Evolutionary conservation across 2,797 vertebrate genomes (phyloP), one percentile per base, ranked within the genome.

Genomic region (Alfaro cultratus): DNA sequence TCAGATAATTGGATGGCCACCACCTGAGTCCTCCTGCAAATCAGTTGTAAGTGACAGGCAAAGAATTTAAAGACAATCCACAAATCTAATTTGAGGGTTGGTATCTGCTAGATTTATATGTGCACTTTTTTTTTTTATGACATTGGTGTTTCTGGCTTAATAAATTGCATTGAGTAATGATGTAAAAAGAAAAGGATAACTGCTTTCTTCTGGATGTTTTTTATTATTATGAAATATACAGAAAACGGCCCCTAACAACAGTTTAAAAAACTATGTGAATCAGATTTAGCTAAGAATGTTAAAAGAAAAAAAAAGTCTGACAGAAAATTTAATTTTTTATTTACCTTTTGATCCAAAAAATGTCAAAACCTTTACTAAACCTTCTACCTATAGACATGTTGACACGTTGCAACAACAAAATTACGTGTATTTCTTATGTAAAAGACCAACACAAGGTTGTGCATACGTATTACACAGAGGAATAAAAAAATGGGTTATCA

Each of bases 11-110:
- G 84, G 85, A 90, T 10, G n/a, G 74, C 29, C 43, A 76, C 86
- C 94, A 92, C 88, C 89, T 94, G 92, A 90, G 89, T 81, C 91
- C 88, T 68, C n/a, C 82, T 87, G 81, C 78, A 90, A 84, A 90
- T 86, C 83, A 90, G 77, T 47, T 72, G 5, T 31, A 74, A 71
- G 71, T 88, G 90, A 86, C 89, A 78, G 53, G 62, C 57, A 72
- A 83, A 1, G 51, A 80, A 81, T 67, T 74, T 29, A 15, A 67
- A 41, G 62, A 12, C 4, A 15, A 12, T 0, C 5, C 49, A 74
- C 16, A 29, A 73, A 88, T 91, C 57, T 36, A 57, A 83, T 91
- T 86, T 80, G 5, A 4, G 45, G 68, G 83, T 67, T 80, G 74
- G 74, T 23, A 51, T 74, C 26, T 73, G 4, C 10, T 68, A 26